A percentile compares a stretch with the other conserved stretches of the same genome.
Evolutionary conservation across 2,888 invertebrate species (phyloP).

Genomic region (Uropetala carovei): DNA sequence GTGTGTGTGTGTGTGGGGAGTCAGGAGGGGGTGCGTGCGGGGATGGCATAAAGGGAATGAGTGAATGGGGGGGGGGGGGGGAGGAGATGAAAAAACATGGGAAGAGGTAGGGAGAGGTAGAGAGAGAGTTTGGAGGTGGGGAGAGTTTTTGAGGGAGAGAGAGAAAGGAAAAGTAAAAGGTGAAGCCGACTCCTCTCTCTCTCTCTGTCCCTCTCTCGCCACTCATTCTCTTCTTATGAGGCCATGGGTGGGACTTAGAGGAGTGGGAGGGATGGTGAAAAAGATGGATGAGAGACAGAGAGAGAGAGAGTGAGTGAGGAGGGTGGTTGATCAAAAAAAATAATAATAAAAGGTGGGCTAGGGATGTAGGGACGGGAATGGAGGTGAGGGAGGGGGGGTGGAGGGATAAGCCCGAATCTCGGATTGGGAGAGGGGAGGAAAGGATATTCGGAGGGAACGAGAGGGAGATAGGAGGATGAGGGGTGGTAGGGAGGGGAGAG

Average conservation of each 20-base stretch:
- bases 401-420: too few species aligned
- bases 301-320: background rate
- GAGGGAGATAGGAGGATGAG: background rate
- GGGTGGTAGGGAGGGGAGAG: background rate
- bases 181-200: background rate
- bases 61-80: too few species aligned
- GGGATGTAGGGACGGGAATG: too few species aligned
- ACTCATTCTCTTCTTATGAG: too few species aligned
- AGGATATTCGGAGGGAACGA: background rate
- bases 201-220: too few species aligned
- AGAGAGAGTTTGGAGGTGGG: too few species aligned
- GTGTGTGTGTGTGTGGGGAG: background rate
- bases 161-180: constrained; percentile 20
- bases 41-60: background rate
- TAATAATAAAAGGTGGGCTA: constrained; percentile 20
- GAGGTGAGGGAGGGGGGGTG: too few species aligned
- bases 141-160: background rate
- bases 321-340: background rate
- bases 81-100: too few species aligned
- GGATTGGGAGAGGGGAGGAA: background rate
- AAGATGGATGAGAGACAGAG: background rate
- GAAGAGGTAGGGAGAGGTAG: too few species aligned
- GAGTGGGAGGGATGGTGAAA: too few species aligned
- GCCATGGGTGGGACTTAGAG: too few species aligned
- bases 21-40: background rate